phyloP scores from a whole-genome alignment of 2,888 invertebrate species.

The Celastrina argiolus region DNA sequence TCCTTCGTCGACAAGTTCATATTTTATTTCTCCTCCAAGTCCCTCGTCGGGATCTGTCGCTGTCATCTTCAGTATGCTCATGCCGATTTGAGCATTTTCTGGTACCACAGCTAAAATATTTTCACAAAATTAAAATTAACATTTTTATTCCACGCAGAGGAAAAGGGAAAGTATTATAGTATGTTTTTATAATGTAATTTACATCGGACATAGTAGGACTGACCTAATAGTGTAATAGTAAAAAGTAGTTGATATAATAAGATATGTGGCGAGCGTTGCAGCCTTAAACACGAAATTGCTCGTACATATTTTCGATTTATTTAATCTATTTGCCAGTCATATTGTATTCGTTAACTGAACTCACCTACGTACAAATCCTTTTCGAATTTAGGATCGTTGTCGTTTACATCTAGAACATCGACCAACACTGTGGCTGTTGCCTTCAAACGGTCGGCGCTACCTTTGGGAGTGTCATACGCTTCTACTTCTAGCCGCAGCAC shows the following conservation, averaged over 20 bases:
- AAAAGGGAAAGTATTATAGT: no score
- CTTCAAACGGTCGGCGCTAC: constrained; percentile 82
- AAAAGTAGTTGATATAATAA: no score
- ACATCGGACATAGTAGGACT: no score
- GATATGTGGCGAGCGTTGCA: no score
- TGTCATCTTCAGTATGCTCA: constrained; percentile 81
- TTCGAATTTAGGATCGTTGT: constrained; percentile 84
- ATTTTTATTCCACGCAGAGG: background rate
- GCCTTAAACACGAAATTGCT: no score
- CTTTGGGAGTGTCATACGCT: constrained; percentile 85
- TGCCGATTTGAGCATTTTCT: constrained; percentile 83
- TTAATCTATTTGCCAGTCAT: no score
- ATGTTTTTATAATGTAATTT: no score
- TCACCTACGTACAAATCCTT: constrained; percentile 78
- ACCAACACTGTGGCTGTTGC: constrained; percentile 81
- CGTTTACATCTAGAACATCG: constrained; percentile 87
- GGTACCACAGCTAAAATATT: constrained; percentile 81
- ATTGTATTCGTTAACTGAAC: background rate
- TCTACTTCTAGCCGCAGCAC: constrained; percentile 83
- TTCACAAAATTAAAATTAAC: background rate
- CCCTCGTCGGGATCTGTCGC: constrained; percentile 89
- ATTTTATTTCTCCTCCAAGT: constrained; percentile 82
- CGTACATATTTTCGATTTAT: no score
- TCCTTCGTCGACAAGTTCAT: constrained; percentile 84
- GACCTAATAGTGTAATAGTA: no score